These are phyloP conservation scores for Drosophila birchii DNA, from an alignment of 2,888 invertebrate genomes.

Conservation along the genomic window DNA sequence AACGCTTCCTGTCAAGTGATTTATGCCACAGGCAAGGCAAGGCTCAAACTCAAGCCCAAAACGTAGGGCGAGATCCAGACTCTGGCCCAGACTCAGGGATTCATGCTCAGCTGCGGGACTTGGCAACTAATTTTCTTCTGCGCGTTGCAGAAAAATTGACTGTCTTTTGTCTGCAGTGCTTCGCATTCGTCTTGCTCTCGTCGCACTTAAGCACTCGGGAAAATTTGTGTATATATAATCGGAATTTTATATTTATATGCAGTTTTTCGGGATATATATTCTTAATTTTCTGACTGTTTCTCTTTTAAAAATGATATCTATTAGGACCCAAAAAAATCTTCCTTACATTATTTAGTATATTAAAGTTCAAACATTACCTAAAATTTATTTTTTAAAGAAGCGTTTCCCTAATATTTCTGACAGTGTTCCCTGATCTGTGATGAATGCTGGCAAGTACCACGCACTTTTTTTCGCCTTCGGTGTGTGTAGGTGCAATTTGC, in stretches of 20 bases:
- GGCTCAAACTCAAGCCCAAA: slow-evolving; percentile 27
- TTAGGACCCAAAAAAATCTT: no score
- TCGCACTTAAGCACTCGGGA: slow-evolving; percentile 14
- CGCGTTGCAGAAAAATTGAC: slow-evolving; percentile 79
- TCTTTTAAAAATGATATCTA: no score
- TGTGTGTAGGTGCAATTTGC: slow-evolving; percentile 80
- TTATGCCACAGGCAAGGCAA: slow-evolving; percentile 73
- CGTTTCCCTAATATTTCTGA: slow-evolving; percentile 12
- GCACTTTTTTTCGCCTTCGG: slow-evolving; percentile 63
- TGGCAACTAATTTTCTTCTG: slow-evolving; percentile 75
- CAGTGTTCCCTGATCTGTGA: slow-evolving; percentile 67
- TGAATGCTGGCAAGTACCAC: slow-evolving; percentile 78
- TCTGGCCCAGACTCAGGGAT: slow-evolving; percentile 15
- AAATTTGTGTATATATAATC: no score
- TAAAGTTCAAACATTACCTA: no score
- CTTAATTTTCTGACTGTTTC: no score
- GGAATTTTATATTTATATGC: no score
- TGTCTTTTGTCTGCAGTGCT: slow-evolving; percentile 65
- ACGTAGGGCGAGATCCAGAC: slow-evolving; percentile 23
- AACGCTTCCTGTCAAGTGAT: slow-evolving; percentile 81
- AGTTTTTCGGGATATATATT: not conserved
- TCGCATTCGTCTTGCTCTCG: slow-evolving; percentile 46
- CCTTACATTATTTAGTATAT: no score
- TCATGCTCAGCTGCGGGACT: slow-evolving; percentile 29
- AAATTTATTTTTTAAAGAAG: not conserved